Conservation (phyloP, 1,140 invertebrate species). For the Tigriopus japonicus region DNA sequence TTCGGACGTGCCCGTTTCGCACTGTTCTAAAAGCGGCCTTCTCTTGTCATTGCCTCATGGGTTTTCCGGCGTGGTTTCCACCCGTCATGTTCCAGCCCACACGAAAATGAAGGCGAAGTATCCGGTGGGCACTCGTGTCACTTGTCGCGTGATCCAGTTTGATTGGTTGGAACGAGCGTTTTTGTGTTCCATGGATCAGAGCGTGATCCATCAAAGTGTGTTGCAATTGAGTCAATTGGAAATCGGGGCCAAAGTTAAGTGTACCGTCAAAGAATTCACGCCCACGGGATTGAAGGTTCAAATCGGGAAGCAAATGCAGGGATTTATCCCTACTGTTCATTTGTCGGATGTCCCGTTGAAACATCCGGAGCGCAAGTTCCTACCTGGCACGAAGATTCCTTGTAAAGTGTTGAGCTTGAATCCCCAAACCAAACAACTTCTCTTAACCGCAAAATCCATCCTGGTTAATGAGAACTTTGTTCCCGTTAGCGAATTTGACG, state of each 20-base stretch:
- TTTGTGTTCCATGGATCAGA: neutral
- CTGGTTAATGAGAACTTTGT: neutral
- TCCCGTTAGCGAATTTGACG: neutral
- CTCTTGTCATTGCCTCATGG: neutral
- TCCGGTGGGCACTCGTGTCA: neutral
- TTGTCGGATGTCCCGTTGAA: conserved; percentile 1
- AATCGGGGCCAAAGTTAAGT: neutral
- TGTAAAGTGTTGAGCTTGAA: neutral
- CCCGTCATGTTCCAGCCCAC: neutral
- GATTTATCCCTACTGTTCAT: neutral
- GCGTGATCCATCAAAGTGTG: neutral
- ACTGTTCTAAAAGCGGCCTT: neutral
- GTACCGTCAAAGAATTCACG: neutral
- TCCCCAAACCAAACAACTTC: neutral
- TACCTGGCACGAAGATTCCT: neutral
- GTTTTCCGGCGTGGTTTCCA: neutral
- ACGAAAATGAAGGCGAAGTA: neutral
- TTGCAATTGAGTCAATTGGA: neutral
- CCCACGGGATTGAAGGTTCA: neutral
- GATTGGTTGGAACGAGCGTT: neutral
- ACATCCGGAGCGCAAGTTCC: neutral
- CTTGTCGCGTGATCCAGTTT: neutral
- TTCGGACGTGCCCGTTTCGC: neutral
- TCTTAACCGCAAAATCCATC: neutral
- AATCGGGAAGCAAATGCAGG: neutral